Evolutionary conservation across 2,113 vertebrate species (phyloP).

Genomic region (Tachysurus fulvidraco): DNA sequence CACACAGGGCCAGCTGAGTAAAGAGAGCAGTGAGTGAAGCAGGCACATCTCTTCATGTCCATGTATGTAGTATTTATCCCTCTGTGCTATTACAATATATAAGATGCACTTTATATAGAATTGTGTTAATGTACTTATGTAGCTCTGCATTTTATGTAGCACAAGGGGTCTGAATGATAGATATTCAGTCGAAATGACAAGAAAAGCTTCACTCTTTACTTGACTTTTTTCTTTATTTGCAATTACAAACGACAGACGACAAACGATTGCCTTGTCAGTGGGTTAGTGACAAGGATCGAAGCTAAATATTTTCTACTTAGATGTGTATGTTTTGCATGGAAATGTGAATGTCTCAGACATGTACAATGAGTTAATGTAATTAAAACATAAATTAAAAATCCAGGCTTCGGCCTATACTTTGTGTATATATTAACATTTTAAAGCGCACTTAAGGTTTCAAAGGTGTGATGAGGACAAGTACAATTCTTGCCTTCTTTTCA

Average conservation of each 20-base stretch:
- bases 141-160: no score
- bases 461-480: neutral
- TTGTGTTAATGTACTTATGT: no score
- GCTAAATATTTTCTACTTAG: neutral
- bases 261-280: neutral
- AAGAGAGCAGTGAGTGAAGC: constrained; percentile 31
- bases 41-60: neutral
- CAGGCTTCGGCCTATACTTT: neutral
- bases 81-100: neutral
- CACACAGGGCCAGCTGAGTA: constrained; percentile 35
- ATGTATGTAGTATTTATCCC: neutral
- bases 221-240: neutral
- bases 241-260: neutral
- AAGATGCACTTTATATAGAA: neutral
- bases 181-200: no score
- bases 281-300: neutral
- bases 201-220: neutral
- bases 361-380: neutral
- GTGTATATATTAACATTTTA: neutral
- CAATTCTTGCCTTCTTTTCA: neutral
- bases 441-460: neutral
- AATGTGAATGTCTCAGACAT: neutral
- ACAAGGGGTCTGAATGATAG: no score
- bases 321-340: neutral
- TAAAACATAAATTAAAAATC: neutral